These are phyloP conservation scores for Champsocephalus gunnari DNA, from an alignment of 2,797 vertebrate genomes.

Conservation along the genomic window DNA sequence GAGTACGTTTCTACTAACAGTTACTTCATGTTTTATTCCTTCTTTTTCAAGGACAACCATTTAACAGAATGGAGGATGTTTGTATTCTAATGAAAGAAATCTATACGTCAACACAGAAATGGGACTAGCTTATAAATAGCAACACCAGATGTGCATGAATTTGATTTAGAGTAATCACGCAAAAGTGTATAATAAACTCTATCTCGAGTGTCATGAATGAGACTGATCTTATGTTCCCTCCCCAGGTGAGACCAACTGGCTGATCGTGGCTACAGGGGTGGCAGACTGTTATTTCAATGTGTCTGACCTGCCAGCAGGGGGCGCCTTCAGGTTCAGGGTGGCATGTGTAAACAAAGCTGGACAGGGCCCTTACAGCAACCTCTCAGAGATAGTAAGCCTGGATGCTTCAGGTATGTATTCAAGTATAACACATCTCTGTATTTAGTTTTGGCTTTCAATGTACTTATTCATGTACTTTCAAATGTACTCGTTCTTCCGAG, in stretches of 20 bases:
- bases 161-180: background rate
- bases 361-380: conserved; percentile 94
- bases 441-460: background rate
- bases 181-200: background rate
- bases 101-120: too few species aligned
- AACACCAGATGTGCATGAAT: background rate
- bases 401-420: conserved; percentile 84
- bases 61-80: too few species aligned
- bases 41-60: too few species aligned
- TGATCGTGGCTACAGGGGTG: conserved; percentile 90
- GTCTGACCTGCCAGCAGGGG: conserved; percentile 86
- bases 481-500: too few species aligned
- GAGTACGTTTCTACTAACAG: conserved; percentile 79
- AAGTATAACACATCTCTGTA: background rate
- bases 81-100: too few species aligned
- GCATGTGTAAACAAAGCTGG: conserved; percentile 97
- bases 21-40: background rate
- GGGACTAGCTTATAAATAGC: background rate
- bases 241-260: conserved; percentile 92
- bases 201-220: background rate
- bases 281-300: conserved; percentile 96
- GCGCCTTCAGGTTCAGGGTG: conserved; percentile 91
- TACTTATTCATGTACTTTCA: background rate
- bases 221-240: background rate
- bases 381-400: conserved; percentile 87